Base-by-base conservation (phyloP, 1,140 invertebrate species). In the Brachionus paranguensis region DNA sequence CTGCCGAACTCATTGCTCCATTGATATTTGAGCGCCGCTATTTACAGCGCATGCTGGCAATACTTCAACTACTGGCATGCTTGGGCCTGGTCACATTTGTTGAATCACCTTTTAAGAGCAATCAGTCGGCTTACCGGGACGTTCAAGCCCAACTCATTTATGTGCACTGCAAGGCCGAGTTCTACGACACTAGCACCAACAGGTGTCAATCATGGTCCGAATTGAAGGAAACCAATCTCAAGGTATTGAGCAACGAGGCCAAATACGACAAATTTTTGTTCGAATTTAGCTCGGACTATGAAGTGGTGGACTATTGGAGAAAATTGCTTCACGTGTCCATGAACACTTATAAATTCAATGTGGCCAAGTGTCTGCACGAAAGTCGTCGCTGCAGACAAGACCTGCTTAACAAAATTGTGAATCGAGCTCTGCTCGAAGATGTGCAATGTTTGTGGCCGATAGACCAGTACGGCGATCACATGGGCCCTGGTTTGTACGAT, bases 401-500 rank as follows among this genome's bases (percentile, higher is more conserved):
- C 4, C 24, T 68, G 17, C 33, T 81, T 0, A 81, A 68, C 33
- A 60, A 81, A 64, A 60, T 81, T 12, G 78, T 60, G 0, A 45
- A 60, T 29, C 41, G n/a, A 43, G 7, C 17, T 64, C 17, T 10
- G 8, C 20, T 81, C 7, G 29, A 64, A 37, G 78, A 81, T 8
- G 33, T 81, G 17, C 24, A 81, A n/a, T 8, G 27, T 2, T 68
- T 68, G 27, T 64, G 78, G 41, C 10, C 53, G 7, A 64, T 81
- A 7, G 53, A 81, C 5, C 11, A 81, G 2, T 68, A 64, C 10
- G 78, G 78, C 37, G 78, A 81, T 5, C 37, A 64, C 24, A 81
- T 81, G 78, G 78, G 78, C 12, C 78, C 78, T 20, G 78, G 78
- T 68, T 3, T 60, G 14, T 81, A 81, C 78, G 78, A 81, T 64